Evolutionary conservation across 2,113 vertebrate genomes (phyloP), one percentile per base, ranked within the genome.

Genomic region (Trichomycterus rosablanca): DNA sequence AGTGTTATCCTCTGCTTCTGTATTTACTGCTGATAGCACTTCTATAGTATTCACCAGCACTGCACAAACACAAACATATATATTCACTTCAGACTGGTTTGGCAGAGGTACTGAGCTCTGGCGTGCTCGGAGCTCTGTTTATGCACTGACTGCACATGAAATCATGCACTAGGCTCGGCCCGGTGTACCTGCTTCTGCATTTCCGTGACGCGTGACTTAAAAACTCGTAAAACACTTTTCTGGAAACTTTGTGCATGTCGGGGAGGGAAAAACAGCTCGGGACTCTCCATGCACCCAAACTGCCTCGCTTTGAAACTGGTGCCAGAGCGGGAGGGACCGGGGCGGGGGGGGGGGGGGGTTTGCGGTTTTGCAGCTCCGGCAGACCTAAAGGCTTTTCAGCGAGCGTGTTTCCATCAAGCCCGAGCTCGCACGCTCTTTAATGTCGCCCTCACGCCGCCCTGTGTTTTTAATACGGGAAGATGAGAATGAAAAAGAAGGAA

Each of bases 281-380:
- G 76, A 70, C 78, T 83, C 67, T 59, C 56, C 61, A 58, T 54
- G 62, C 59, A 64, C 64, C n/a, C 76, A 65, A 60, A 60, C 42
- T 40, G 19, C 15, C n/a, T 64, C 68, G 28, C 78, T 85, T 86
- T 84, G 77, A 83, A 81, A 74, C 56, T 63, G 11, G 66, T 84
- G 78, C 75, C 80, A 82, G 69, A 51, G 59, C 54, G 65, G 59
- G 59, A 52, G 50, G 64, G 74, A 66, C 61, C 14, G 11, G 7
- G 18, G 3, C 8, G 12, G 70, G 66, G 65, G 72, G 65, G 62
- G 9, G n/a, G 9, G 20, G 4, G 23, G 14, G 67, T 65, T 75
- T 86, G 81, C 53, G 72, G 80, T 79, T 83, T 57, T 78, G 75
- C 69, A 80, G 81, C 80, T 84, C 70, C 75, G 74, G 75, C 80